A percentile compares a stretch with the other conserved stretches of the same genome.
phyloP scores from a whole-genome alignment of 2,113 vertebrate genomes.

The Theristicus caerulescens region DNA sequence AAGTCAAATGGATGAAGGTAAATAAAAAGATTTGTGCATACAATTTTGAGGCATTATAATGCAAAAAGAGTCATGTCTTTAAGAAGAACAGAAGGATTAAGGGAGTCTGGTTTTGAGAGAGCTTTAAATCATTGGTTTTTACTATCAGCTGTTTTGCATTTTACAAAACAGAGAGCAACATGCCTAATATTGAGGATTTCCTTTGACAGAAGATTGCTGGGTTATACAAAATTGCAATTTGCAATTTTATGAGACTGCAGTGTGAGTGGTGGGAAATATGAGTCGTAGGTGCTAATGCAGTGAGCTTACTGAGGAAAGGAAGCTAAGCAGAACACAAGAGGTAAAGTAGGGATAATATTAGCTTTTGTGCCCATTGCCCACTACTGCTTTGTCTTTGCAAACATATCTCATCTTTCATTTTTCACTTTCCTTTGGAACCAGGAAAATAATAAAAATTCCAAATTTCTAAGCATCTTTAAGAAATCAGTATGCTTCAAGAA shows the following conservation, averaged over 20 bases:
- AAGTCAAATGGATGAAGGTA: background rate
- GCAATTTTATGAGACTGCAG: background rate
- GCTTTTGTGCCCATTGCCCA: background rate
- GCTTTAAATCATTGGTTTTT: background rate
- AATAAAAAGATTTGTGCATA: background rate
- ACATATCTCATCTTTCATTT: background rate
- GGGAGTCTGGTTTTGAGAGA: background rate
- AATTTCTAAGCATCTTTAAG: background rate
- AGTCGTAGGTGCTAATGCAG: background rate
- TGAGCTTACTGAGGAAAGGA: background rate
- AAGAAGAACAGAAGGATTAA: background rate
- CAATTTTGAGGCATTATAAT: background rate
- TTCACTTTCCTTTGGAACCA: background rate
- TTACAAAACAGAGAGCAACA: rapidly evolving
- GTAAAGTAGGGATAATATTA: background rate
- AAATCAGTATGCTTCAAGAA: background rate
- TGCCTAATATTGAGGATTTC: background rate
- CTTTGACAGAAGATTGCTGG: background rate
- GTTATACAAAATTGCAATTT: background rate
- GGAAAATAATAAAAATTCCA: background rate
- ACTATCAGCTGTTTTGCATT: background rate
- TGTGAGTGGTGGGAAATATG: background rate
- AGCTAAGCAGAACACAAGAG: background rate
- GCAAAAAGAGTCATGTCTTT: background rate
- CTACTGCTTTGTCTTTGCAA: background rate